phyloP scores from a whole-genome alignment of 2,797 vertebrate genomes.

The Poeciliopsis infans region DNA sequence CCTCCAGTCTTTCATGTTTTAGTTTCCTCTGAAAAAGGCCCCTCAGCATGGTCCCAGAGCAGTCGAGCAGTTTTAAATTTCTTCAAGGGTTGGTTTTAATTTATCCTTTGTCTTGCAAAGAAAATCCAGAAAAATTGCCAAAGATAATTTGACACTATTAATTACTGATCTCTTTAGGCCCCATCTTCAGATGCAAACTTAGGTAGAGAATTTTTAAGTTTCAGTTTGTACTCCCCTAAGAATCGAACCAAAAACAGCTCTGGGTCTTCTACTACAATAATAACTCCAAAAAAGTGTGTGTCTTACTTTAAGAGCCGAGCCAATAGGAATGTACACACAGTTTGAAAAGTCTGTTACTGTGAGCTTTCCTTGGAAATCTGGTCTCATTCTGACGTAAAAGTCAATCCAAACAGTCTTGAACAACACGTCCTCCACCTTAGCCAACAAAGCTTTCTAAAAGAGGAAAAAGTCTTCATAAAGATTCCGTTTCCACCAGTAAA shows the following conservation, averaged over 20 bases:
- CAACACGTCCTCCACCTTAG: background rate
- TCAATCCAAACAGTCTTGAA: background rate
- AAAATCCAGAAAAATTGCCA: slow-evolving; percentile 4
- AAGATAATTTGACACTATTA: slow-evolving; percentile 4
- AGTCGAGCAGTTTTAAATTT: slow-evolving; percentile 12
- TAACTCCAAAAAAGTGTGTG: background rate
- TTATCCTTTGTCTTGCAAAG: background rate
- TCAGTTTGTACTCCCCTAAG: slow-evolving; percentile 19
- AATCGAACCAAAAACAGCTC: background rate
- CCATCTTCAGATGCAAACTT: background rate
- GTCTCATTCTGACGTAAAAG: background rate
- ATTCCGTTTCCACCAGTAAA: slow-evolving; percentile 2
- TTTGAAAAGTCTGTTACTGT: background rate
- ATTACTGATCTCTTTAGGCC: slow-evolving; percentile 10
- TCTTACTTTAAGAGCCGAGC: slow-evolving; percentile 11
- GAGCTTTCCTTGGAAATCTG: background rate
- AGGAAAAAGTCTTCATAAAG: background rate
- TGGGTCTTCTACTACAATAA: background rate
- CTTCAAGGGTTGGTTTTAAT: background rate
- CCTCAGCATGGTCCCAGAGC: slow-evolving; percentile 69
- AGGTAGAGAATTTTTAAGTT: slow-evolving; percentile 12
- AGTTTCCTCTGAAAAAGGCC: slow-evolving; percentile 75
- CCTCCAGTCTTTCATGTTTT: slow-evolving; percentile 79
- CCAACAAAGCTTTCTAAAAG: slow-evolving; percentile 5
- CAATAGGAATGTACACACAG: slow-evolving; percentile 28